phyloP scores from a whole-genome alignment of 1,140 invertebrate species.

The Stegodyphus mimosarum region DNA sequence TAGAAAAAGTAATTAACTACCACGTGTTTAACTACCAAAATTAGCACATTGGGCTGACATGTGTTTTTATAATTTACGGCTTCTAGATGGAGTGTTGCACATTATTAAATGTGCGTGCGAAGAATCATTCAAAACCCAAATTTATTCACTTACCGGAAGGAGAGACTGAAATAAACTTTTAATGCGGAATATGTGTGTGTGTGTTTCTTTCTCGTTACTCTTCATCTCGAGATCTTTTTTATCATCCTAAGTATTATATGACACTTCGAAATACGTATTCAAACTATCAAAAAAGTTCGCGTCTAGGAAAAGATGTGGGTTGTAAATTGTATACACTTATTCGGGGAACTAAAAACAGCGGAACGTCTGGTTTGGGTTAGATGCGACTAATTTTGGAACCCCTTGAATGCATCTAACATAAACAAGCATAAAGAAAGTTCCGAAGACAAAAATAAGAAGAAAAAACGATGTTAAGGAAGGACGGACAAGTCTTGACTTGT shows the following conservation, averaged over 20 bases:
- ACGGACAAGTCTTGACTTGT: background rate
- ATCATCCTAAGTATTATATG: background rate
- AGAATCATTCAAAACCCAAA: too few species aligned
- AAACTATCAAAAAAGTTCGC: background rate
- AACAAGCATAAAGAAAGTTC: constrained; percentile 1
- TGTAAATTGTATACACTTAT: constrained; percentile 3
- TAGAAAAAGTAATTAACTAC: too few species aligned
- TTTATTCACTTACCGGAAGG: too few species aligned
- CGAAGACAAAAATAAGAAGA: background rate
- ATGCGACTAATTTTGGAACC: constrained; percentile 11
- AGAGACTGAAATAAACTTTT: too few species aligned
- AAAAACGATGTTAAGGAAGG: background rate
- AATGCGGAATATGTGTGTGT: too few species aligned
- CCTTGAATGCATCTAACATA: background rate
- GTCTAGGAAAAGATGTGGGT: background rate
- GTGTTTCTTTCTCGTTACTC: too few species aligned
- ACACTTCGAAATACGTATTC: background rate
- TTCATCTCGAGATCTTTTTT: background rate
- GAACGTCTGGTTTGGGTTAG: constrained; percentile 3
- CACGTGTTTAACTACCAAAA: too few species aligned
- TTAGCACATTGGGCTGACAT: too few species aligned
- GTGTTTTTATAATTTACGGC: too few species aligned
- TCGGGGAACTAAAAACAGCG: constrained; percentile 4
- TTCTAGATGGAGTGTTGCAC: too few species aligned
- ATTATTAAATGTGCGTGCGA: too few species aligned